phyloP scores from a whole-genome alignment of 2,797 vertebrate genomes.

The Melanogrammus aeglefinus region DNA sequence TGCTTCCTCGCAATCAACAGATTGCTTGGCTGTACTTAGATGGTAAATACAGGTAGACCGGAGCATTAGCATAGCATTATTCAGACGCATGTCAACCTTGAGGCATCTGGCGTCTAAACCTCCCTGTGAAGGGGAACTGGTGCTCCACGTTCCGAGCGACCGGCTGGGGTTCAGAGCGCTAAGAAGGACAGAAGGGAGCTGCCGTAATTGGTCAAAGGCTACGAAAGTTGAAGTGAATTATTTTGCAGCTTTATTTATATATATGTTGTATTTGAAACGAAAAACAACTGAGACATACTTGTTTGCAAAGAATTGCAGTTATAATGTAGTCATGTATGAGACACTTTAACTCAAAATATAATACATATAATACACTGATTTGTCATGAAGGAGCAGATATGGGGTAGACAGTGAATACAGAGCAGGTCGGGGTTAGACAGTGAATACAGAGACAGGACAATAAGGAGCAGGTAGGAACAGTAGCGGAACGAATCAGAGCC shows the following conservation, averaged over 20 bases:
- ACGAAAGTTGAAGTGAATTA: neutral
- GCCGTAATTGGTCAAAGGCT: neutral
- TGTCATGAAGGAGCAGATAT: neutral
- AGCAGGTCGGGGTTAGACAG: slow-evolving; percentile 20
- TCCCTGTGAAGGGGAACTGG: too few species aligned
- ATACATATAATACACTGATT: neutral
- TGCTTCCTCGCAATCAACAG: slow-evolving; percentile 74
- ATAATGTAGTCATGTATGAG: too few species aligned
- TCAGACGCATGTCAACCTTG: slow-evolving; percentile 73
- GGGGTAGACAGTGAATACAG: neutral
- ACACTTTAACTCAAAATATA: neutral
- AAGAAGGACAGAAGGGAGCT: neutral
- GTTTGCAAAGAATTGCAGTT: too few species aligned
- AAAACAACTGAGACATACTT: too few species aligned
- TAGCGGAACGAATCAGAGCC: too few species aligned
- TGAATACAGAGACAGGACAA: neutral
- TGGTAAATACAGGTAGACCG: slow-evolving; percentile 75
- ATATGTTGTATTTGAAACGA: too few species aligned
- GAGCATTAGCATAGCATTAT: slow-evolving; percentile 79
- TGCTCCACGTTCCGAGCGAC: too few species aligned
- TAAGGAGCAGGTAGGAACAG: neutral
- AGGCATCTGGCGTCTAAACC: too few species aligned
- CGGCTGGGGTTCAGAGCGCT: neutral
- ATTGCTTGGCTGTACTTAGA: slow-evolving; percentile 74
- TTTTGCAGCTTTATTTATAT: neutral